Percentiles rank a stretch among this genome's conserved stretches.
These are phyloP conservation scores for Ligdia adustata DNA, from an alignment of 2,888 invertebrate species.

Conservation along the genomic window DNA sequence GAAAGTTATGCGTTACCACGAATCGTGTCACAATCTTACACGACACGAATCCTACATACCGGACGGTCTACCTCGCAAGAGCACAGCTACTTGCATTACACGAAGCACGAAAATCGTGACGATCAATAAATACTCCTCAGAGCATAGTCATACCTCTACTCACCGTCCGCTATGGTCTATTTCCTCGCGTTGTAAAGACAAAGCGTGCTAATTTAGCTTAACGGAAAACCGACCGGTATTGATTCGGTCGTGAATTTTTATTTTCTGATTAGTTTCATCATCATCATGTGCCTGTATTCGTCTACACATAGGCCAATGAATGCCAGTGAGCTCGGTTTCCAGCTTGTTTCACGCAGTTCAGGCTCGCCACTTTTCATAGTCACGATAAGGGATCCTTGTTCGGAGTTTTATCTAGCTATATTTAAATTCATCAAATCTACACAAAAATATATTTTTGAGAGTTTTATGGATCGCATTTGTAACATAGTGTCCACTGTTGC, in stretches of 20 bases:
- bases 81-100: conserved; percentile 38
- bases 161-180: conserved; percentile 49
- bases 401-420: too few relatives aligned
- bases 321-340: too few relatives aligned
- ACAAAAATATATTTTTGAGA: too few relatives aligned
- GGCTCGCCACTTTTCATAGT: neutral
- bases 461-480: too few relatives aligned
- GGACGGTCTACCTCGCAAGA: neutral
- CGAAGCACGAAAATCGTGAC: conserved; percentile 67
- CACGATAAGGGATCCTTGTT: too few relatives aligned
- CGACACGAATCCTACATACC: conserved; percentile 18
- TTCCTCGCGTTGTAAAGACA: conserved; percentile 40
- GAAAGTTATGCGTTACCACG: too few relatives aligned
- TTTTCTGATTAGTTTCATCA: too few relatives aligned
- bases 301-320: too few relatives aligned
- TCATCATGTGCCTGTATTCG: too few relatives aligned
- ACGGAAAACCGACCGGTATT: conserved; percentile 24
- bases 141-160: conserved; percentile 27
- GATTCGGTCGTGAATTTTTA: conserved; percentile 5
- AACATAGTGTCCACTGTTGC: too few relatives aligned
- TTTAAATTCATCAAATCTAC: too few relatives aligned
- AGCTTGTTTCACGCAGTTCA: neutral
- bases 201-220: conserved; percentile 24
- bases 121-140: conserved; percentile 55
- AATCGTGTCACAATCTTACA: too few relatives aligned